phyloP scores from a whole-genome alignment of 2,888 invertebrate genomes.

The Stenotaenia linearis region DNA sequence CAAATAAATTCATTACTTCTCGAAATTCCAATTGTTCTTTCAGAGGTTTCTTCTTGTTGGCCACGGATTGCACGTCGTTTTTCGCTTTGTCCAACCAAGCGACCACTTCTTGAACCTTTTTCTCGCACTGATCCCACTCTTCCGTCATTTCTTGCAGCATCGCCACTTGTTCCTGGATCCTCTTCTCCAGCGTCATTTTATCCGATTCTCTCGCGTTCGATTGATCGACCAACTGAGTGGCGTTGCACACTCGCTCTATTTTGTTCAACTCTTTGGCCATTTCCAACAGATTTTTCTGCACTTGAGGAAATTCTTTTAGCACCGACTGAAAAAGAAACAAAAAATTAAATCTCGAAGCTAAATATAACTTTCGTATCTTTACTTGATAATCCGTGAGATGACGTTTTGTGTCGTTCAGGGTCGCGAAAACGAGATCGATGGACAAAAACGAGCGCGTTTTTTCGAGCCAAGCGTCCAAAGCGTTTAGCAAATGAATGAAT shows the following conservation, averaged over 20 bases:
- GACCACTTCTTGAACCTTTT: conserved; percentile 81
- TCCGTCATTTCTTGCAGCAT: conserved; percentile 84
- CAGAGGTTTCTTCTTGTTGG: conserved; percentile 78
- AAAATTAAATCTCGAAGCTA: no score
- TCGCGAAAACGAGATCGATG: conserved; percentile 69
- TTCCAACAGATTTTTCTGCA: conserved; percentile 53
- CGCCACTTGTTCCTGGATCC: conserved; percentile 78
- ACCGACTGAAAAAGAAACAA: conserved; percentile 34
- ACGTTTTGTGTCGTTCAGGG: conserved; percentile 72
- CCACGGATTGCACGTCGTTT: conserved; percentile 67
- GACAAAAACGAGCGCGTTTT: conserved; percentile 74
- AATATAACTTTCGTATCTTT: no score
- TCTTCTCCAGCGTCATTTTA: conserved; percentile 76
- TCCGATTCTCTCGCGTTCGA: conserved; percentile 80
- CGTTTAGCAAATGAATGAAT: conserved; percentile 73
- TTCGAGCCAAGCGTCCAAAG: conserved; percentile 74
- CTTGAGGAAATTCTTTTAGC: conserved; percentile 38
- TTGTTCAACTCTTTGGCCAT: conserved; percentile 85
- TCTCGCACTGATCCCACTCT: conserved; percentile 94
- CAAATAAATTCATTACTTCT: conserved; percentile 50
- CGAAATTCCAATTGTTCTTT: conserved; percentile 77
- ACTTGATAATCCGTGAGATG: conserved; percentile 83
- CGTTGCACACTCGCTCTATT: conserved; percentile 74
- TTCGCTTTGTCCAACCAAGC: conserved; percentile 83
- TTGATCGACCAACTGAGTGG: conserved; percentile 77